Evolutionary conservation across 2,888 invertebrate genomes (phyloP).

Genomic region (Halocaridina rubra): DNA sequence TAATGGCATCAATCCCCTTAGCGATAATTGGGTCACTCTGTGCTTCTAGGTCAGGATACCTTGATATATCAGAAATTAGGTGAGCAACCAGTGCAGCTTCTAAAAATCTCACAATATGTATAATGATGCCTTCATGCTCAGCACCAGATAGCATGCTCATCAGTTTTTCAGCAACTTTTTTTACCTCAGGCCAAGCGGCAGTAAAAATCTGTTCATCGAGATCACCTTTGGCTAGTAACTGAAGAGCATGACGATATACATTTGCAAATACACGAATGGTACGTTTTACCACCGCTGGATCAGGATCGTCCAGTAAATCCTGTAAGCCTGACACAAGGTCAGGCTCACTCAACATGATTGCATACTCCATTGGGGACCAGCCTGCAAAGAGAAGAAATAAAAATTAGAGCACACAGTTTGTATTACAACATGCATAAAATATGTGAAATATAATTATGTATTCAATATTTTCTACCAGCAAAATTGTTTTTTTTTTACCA

Average conservation of each 20-base stretch:
- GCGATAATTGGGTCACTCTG: conserved; percentile 19
- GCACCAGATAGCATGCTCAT: conserved; percentile 36
- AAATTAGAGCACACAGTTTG: too few relatives aligned
- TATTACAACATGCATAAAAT: too few relatives aligned
- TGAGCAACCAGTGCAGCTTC: conserved; percentile 60
- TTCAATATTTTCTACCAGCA: too few relatives aligned
- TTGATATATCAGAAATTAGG: conserved; percentile 33
- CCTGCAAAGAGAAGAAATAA: too few relatives aligned
- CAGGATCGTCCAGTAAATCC: conserved; percentile 52
- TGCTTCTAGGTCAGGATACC: conserved; percentile 22
- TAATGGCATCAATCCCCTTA: conserved; percentile 36
- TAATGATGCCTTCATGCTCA: conserved; percentile 57
- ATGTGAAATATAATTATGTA: too few relatives aligned
- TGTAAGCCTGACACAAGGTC: conserved; percentile 48
- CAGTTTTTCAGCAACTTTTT: conserved; percentile 42
- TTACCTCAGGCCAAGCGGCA: conserved; percentile 43
- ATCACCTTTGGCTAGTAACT: conserved; percentile 40
- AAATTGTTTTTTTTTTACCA: too few relatives aligned
- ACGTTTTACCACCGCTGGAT: conserved; percentile 56
- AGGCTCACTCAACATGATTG: conserved; percentile 52
- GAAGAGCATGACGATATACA: conserved; percentile 59
- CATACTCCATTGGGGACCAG: conserved; percentile 58
- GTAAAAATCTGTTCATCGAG: conserved; percentile 45
- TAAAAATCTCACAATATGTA: conserved; percentile 58
- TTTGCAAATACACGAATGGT: conserved; percentile 60